phyloP scores from a whole-genome alignment of 2,888 invertebrate genomes.

The Bembecia ichneumoniformis region DNA sequence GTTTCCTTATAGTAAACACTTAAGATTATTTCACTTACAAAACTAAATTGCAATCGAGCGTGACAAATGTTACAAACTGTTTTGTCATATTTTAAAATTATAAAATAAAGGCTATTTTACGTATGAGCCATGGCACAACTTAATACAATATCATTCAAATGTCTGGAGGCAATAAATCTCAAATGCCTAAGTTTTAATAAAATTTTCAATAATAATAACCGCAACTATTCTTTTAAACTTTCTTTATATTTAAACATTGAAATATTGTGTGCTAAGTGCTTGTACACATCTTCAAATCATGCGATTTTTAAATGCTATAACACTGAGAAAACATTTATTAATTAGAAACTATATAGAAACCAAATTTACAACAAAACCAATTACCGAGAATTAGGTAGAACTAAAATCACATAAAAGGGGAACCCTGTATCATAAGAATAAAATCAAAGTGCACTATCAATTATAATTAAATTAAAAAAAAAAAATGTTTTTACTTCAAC shows the following conservation, averaged over 20 bases:
- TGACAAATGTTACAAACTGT: neutral
- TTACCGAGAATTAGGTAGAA: neutral
- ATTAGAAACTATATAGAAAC: no score
- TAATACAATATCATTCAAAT: conserved; percentile 18
- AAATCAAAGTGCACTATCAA: conserved; percentile 16
- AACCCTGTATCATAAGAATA: conserved; percentile 17
- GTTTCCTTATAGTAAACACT: conserved; percentile 49
- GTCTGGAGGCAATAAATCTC: conserved; percentile 28
- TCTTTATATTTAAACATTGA: no score
- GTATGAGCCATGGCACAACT: conserved; percentile 46
- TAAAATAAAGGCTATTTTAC: neutral
- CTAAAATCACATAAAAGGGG: conserved; percentile 4
- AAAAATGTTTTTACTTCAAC: conserved; percentile 1
- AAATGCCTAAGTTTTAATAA: conserved; percentile 6
- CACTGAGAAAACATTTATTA: no score
- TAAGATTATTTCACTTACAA: conserved; percentile 10
- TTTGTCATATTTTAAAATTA: neutral
- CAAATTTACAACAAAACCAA: no score
- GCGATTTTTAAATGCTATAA: no score
- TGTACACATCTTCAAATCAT: no score
- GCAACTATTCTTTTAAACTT: no score
- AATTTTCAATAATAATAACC: neutral
- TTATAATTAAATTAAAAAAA: conserved; percentile 6
- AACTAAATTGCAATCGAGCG: neutral
- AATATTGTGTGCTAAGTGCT: no score